A percentile compares a stretch with the other conserved stretches of the same genome.
These are phyloP conservation scores for Phylloscopus collybita DNA, from an alignment of 2,797 vertebrate species.

Conservation along the genomic window DNA sequence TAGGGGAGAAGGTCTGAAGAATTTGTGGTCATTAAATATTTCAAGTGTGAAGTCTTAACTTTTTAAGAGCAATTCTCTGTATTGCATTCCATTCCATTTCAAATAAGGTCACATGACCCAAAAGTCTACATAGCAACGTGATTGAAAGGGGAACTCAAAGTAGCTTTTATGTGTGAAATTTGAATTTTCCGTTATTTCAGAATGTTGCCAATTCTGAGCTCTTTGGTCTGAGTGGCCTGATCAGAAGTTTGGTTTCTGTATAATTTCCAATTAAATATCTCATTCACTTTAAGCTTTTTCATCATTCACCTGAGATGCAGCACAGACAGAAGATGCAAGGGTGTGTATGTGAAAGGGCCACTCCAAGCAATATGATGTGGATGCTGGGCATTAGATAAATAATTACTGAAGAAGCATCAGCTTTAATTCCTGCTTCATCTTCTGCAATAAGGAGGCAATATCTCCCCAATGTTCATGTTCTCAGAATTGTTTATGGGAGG, in stretches of 20 bases:
- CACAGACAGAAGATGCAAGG: not conserved
- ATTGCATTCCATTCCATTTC: not conserved
- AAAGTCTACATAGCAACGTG: not conserved
- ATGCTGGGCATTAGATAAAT: not conserved
- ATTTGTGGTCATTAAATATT: not conserved
- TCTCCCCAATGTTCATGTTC: not conserved
- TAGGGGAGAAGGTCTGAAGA: not conserved
- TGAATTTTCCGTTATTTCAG: conserved; percentile 29
- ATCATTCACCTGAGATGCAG: not conserved
- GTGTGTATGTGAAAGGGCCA: not conserved
- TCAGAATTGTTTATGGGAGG: not conserved
- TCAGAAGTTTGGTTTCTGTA: not conserved
- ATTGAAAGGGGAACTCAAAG: conserved; percentile 5
- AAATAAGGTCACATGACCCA: not conserved
- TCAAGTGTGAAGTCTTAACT: not conserved
- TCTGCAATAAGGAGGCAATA: not conserved
- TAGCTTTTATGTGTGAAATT: not conserved
- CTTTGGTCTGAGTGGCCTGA: not conserved
- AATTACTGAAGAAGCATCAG: not conserved
- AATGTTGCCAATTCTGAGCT: not conserved
- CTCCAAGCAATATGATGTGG: not conserved
- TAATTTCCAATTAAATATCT: not conserved
- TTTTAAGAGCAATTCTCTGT: not conserved
- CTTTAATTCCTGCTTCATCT: not conserved
- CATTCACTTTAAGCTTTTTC: not conserved